Base-by-base conservation (phyloP, 2,888 invertebrate species). In the Xylota sylvarum region DNA sequence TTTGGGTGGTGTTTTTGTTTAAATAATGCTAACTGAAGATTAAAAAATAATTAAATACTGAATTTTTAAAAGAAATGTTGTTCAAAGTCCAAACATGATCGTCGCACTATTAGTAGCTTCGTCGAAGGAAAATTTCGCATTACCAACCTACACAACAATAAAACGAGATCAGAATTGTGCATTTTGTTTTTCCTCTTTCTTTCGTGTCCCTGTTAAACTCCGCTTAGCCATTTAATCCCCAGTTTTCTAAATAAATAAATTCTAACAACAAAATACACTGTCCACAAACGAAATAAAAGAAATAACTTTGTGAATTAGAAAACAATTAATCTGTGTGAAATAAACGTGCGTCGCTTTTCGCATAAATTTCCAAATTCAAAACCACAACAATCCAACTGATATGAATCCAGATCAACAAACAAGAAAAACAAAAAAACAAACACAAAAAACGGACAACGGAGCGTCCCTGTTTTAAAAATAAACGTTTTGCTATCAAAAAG, bases 391-490 rank as follows among this genome's bases (percentile, higher is more conserved):
- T 17, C 17, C 30, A 52, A 17, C 14, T 58, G 27, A 52, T 19
- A 27, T 60, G 32, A 43, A 58, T 77, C 70, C 58, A 60, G 65
- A 77, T 67, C 62, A 55, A 74, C 35, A 58, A 48, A 56, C 50
- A 76, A n/a, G n/a, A n/a, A n/a, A n/a, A n/a, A n/a, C n/a, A n/a
- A n/a, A n/a, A n/a, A n/a, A n/a, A n/a, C n/a, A n/a, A n/a, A n/a
- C n/a, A n/a, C n/a, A n/a, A n/a, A n/a, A 67, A 74, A 81, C 62
- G 86, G 86, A 86, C 86, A 81, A 86, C 81, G 86, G 86, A 81
- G 81, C 81, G 86, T 86, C 86, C 73, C 81, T 81, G 69, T 86
- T 86, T 81, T 37, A 69, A 73, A 86, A 86, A 86, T 85, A 85
- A 72, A 85, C 80, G 85, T 85, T 85, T 85, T 80, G 85, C 80